Evolutionary conservation across 2,113 vertebrate species (phyloP).

Genomic region (Ciconia stormi): DNA sequence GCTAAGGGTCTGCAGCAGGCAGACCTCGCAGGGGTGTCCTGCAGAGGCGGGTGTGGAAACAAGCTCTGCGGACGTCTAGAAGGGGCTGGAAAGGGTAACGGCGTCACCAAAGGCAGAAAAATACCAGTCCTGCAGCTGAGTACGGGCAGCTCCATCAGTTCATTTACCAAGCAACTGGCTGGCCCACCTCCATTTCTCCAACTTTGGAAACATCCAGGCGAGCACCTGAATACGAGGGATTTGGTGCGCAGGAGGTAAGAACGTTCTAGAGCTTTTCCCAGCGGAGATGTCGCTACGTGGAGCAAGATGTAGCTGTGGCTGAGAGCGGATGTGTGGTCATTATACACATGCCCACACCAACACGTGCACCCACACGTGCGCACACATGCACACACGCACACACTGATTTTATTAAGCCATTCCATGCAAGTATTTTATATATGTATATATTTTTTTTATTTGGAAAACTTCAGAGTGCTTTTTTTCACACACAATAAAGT

Average conservation of each 20-base stretch:
- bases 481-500: slow-evolving; percentile 60
- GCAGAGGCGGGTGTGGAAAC: background rate
- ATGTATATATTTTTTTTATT: slow-evolving; percentile 21
- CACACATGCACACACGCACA: background rate
- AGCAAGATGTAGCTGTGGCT: background rate
- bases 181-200: fast-evolving
- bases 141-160: fast-evolving
- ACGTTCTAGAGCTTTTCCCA: background rate
- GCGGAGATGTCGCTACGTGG: background rate
- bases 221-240: background rate
- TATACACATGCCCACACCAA: background rate
- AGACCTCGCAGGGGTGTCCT: background rate
- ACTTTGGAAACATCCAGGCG: background rate
- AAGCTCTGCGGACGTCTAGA: background rate
- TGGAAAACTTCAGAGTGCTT: slow-evolving; percentile 59
- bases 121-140: background rate
- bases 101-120: background rate
- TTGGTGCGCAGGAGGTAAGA: background rate
- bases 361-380: background rate
- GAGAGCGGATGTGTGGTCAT: background rate
- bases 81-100: fast-evolving
- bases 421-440: background rate
- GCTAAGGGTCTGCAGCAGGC: background rate
- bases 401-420: slow-evolving; percentile 13
- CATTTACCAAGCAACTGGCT: fast-evolving